Evolutionary conservation across 1,140 invertebrate species (phyloP).

Genomic region (Drosophila repletoides): DNA sequence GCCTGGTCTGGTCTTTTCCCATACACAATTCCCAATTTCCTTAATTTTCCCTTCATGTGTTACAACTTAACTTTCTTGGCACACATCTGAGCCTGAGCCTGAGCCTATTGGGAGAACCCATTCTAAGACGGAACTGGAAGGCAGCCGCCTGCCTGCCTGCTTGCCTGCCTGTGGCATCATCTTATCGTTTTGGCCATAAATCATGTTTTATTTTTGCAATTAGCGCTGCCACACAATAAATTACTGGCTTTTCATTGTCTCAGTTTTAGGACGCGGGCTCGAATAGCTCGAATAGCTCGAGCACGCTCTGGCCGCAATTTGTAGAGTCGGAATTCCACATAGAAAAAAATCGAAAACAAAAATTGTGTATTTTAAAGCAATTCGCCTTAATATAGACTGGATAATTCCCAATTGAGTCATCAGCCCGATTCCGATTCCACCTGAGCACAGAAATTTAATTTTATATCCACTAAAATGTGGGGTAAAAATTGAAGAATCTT

Average conservation of each 20-base stretch:
- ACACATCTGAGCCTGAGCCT: background rate
- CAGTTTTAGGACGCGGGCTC: conserved; percentile 34
- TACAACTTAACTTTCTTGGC: conserved; percentile 44
- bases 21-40: conserved; percentile 7
- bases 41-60: conserved; percentile 29
- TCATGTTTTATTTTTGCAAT: conserved; percentile 79
- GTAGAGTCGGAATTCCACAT: too few species aligned
- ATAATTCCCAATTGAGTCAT: too few species aligned
- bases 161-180: conserved; percentile 4
- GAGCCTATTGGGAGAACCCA: conserved; percentile 21
- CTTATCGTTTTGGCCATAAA: conserved; percentile 62
- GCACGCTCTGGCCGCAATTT: background rate
- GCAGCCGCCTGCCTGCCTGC: conserved; percentile 1
- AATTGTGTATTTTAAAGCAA: too few species aligned
- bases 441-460: too few species aligned
- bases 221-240: conserved; percentile 71
- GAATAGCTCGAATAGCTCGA: background rate
- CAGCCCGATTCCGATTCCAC: too few species aligned
- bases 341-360: too few species aligned
- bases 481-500: too few species aligned
- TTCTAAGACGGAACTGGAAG: background rate
- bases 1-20: background rate
- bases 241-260: conserved; percentile 76
- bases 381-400: too few species aligned
- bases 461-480: too few species aligned